Conservation (phyloP, 2,888 invertebrate species). For the Caenorhabditis sp. region DNA sequence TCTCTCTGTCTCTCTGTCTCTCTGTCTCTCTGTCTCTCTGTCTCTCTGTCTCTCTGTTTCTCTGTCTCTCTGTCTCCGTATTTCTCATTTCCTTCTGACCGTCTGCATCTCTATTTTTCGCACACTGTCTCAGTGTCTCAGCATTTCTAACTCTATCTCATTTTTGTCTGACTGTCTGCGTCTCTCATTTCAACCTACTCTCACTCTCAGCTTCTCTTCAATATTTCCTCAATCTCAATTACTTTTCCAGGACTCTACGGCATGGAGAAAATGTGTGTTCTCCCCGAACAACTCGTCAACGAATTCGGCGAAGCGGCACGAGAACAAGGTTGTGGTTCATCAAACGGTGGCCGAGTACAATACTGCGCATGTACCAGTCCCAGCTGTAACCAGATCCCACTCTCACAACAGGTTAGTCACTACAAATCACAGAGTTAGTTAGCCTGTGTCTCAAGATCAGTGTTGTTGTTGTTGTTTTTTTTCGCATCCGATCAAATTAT, state of each 20-base stretch:
- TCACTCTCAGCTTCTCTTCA: too few relatives aligned
- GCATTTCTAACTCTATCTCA: too few relatives aligned
- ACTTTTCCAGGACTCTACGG: slow-evolving; percentile 58
- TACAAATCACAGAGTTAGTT: background rate
- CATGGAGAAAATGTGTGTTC: slow-evolving; percentile 66
- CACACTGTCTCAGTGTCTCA: too few relatives aligned
- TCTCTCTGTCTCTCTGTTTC: too few relatives aligned
- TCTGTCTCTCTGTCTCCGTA: too few relatives aligned
- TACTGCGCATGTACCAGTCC: slow-evolving; percentile 59
- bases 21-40: too few relatives aligned
- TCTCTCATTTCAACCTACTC: too few relatives aligned
- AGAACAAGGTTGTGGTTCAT: slow-evolving; percentile 50
- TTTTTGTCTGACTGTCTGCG: too few relatives aligned
- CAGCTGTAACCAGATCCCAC: slow-evolving; percentile 56
- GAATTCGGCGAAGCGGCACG: slow-evolving; percentile 57
- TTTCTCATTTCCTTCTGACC: too few relatives aligned
- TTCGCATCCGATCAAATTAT: background rate
- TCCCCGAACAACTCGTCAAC: slow-evolving; percentile 50
- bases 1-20: too few relatives aligned
- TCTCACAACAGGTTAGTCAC: slow-evolving; percentile 44
- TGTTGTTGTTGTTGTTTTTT: slow-evolving; percentile 3
- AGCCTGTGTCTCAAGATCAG: background rate
- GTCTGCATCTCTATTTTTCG: too few relatives aligned
- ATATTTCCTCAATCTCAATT: too few relatives aligned
- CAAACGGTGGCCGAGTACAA: slow-evolving; percentile 37